Evolutionary conservation across 2,113 vertebrate species (phyloP).

Genomic region (Anolis sagrei): DNA sequence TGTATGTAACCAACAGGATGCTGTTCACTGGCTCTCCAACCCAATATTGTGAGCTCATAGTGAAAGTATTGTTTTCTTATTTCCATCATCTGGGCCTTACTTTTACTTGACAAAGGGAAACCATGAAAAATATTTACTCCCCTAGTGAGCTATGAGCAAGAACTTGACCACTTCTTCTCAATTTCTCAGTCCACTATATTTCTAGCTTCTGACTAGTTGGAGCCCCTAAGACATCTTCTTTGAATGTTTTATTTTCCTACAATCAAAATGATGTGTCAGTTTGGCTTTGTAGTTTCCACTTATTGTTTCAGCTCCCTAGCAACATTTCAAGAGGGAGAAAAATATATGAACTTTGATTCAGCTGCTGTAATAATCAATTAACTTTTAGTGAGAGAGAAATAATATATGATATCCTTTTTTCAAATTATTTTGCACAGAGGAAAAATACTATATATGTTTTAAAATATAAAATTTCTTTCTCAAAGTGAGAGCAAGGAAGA

Average conservation of each 20-base stretch:
- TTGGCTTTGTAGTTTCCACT: slow-evolving; percentile 27
- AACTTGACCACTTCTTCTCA: background rate
- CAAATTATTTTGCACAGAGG: slow-evolving; percentile 82
- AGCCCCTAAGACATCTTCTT: background rate
- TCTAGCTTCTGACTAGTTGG: background rate
- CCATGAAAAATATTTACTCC: background rate
- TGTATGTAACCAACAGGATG: no score
- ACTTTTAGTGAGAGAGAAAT: slow-evolving; percentile 77
- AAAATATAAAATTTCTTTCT: slow-evolving; percentile 9
- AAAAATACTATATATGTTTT: background rate
- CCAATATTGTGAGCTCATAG: no score
- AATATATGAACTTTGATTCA: slow-evolving; percentile 77
- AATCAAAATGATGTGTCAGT: background rate
- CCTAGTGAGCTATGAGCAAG: background rate
- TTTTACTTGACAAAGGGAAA: background rate
- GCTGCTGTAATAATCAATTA: slow-evolving; percentile 80
- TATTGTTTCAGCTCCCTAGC: slow-evolving; percentile 47
- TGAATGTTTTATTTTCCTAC: slow-evolving; percentile 13
- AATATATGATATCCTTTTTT: slow-evolving; percentile 78
- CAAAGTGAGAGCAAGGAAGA: background rate
- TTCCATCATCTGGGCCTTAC: background rate
- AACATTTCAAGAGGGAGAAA: slow-evolving; percentile 57
- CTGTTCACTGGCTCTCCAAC: no score
- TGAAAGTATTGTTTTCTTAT: no score
- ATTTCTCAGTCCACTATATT: background rate